phyloP scores from a whole-genome alignment of 2,888 invertebrate species.

The Coelinius sp. region DNA sequence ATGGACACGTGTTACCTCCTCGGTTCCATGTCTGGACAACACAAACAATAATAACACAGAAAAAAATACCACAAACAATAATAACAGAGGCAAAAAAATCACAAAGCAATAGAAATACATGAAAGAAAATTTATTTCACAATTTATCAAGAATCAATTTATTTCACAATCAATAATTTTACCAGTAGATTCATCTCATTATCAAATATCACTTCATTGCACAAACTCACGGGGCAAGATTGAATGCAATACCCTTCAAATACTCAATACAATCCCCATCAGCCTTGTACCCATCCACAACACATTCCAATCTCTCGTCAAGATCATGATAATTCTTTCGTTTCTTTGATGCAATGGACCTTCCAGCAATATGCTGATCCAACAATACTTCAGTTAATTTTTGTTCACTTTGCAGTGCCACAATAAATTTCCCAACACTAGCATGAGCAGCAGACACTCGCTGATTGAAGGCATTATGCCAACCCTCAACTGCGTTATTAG shows the following conservation, averaged over 20 bases:
- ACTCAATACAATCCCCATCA: neutral
- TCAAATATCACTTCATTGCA: no score
- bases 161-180: no score
- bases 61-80: no score
- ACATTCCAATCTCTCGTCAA: neutral
- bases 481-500: constrained; percentile 26
- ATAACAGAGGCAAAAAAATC: no score
- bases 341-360: neutral
- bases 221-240: no score
- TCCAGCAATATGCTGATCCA: neutral
- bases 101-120: no score
- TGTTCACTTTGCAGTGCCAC: neutral
- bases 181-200: no score
- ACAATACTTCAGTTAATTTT: neutral
- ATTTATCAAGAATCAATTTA: no score
- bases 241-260: neutral
- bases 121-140: no score
- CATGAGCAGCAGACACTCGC: neutral
- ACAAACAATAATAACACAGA: no score
- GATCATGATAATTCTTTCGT: neutral
- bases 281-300: neutral
- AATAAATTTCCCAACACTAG: neutral
- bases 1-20: no score
- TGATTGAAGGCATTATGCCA: constrained; percentile 22
- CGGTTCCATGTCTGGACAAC: no score